Conservation (phyloP, 2,113 vertebrate genomes). For the Dendropsophus ebraccatus region DNA sequence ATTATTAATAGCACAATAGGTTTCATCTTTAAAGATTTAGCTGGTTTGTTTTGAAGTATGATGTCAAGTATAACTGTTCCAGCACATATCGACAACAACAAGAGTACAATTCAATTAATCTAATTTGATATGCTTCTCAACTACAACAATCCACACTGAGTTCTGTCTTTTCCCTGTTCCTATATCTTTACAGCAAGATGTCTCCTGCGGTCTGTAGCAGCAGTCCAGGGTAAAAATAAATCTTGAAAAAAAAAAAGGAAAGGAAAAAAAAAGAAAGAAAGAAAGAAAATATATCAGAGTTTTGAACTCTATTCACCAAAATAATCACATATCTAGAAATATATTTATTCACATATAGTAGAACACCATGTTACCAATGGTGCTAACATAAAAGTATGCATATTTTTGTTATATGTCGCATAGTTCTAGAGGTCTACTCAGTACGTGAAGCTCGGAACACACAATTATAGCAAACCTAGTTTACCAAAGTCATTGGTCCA, state of each 20-base stretch:
- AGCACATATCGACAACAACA: conserved; percentile 92
- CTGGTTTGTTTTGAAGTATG: conserved; percentile 83
- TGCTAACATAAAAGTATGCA: conserved; percentile 79
- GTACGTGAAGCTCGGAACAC: conserved; percentile 85
- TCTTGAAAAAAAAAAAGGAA: conserved; percentile 67
- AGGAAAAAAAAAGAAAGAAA: conserved; percentile 59
- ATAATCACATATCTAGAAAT: conserved; percentile 72
- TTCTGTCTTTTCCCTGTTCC: conserved; percentile 60
- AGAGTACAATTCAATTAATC: conserved; percentile 86
- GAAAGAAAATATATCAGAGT: conserved; percentile 59
- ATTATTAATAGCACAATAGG: conserved; percentile 90
- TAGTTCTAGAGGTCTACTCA: conserved; percentile 85
- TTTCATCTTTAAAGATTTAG: conserved; percentile 82
- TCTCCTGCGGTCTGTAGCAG: conserved; percentile 80
- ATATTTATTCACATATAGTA: conserved; percentile 66
- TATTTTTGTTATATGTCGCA: conserved; percentile 84
- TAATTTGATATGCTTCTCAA: conserved; percentile 88
- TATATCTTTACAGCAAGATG: conserved; percentile 70
- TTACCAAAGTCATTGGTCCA: conserved; percentile 75
- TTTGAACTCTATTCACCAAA: conserved; percentile 71
- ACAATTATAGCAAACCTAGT: conserved; percentile 85
- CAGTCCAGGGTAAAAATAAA: conserved; percentile 78
- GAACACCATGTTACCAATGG: conserved; percentile 71
- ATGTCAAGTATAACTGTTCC: conserved; percentile 92
- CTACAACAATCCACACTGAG: conserved; percentile 73